phyloP scores from a whole-genome alignment of 1,140 invertebrate genomes.

The Solenopsis fugax region DNA sequence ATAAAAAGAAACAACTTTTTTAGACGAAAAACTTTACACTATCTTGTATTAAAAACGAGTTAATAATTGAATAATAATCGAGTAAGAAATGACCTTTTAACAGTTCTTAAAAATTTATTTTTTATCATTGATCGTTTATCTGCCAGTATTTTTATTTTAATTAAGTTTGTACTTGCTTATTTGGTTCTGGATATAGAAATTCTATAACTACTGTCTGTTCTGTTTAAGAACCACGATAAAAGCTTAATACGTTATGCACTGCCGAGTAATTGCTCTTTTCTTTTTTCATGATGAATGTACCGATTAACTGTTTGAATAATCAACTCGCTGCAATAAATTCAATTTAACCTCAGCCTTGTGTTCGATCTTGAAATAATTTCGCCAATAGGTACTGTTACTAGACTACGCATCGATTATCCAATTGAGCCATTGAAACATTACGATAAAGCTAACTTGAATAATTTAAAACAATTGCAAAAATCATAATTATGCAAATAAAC shows the following conservation, averaged over 20 bases:
- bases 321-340: slow-evolving; percentile 44
- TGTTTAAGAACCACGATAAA: slow-evolving; percentile 48
- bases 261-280: slow-evolving; percentile 38
- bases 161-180: neutral
- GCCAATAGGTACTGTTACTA: neutral
- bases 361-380: slow-evolving; percentile 53
- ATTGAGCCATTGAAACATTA: neutral
- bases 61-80: neutral
- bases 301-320: slow-evolving; percentile 48
- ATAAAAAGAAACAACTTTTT: neutral
- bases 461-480: neutral
- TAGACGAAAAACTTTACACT: neutral
- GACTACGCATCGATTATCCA: neutral
- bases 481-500: slow-evolving; percentile 17
- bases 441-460: neutral
- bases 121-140: neutral
- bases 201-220: neutral
- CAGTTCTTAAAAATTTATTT: neutral
- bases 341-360: slow-evolving; percentile 37
- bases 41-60: neutral
- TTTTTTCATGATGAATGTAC: slow-evolving; percentile 51
- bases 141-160: neutral
- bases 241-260: slow-evolving; percentile 45
- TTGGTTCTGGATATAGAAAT: neutral
- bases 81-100: neutral